Conservation (phyloP, 2,888 invertebrate species). For the Sclerodermus sp. region DNA sequence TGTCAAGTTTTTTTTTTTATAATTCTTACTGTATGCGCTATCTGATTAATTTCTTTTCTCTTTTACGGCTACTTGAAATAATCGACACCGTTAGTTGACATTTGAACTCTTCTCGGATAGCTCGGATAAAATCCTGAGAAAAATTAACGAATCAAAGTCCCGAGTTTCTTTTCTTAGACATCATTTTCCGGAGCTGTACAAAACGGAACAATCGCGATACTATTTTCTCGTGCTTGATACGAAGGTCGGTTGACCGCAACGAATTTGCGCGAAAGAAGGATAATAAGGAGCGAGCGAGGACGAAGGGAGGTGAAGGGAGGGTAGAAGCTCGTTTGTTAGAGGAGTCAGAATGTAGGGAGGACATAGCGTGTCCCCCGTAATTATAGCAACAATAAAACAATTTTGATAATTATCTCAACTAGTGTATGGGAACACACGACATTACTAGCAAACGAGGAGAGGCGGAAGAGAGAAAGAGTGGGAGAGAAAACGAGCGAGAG, state of each 20-base stretch:
- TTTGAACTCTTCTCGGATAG: too few relatives aligned
- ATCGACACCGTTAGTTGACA: too few relatives aligned
- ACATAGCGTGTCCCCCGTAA: slow-evolving; percentile 55
- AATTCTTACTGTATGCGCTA: too few relatives aligned
- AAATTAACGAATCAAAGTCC: too few relatives aligned
- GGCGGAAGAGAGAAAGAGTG: slow-evolving; percentile 1
- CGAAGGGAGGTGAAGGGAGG: neutral
- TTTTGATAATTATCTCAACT: slow-evolving; percentile 57
- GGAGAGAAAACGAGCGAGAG: neutral
- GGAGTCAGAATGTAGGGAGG: slow-evolving; percentile 27
- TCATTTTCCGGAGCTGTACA: too few relatives aligned
- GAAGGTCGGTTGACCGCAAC: neutral
- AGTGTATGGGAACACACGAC: slow-evolving; percentile 56
- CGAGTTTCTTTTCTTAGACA: too few relatives aligned
- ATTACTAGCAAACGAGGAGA: slow-evolving; percentile 36
- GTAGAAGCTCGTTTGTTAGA: neutral
- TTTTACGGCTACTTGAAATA: too few relatives aligned
- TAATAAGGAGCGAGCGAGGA: neutral
- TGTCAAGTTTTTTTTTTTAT: too few relatives aligned
- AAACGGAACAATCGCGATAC: too few relatives aligned
- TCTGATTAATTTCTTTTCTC: too few relatives aligned
- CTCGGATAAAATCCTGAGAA: too few relatives aligned
- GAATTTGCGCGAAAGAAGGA: neutral
- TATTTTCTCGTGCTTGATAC: too few relatives aligned
- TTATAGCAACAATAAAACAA: slow-evolving; percentile 57